Evolutionary conservation across 2,113 vertebrate genomes (phyloP).

Genomic region (Triplophysa dalaica): DNA sequence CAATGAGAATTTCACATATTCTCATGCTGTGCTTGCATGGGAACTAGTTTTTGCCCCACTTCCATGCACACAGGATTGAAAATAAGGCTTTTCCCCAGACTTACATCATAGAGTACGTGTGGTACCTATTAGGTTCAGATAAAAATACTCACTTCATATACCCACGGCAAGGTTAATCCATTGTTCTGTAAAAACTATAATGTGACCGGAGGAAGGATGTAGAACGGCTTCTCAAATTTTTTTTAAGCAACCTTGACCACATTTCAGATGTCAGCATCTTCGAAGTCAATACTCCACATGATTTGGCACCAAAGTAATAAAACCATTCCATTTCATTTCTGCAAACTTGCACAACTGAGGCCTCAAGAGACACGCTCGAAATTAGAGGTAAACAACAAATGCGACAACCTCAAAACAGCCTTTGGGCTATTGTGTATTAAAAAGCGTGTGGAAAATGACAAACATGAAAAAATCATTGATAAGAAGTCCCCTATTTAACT

Average conservation of each 20-base stretch:
- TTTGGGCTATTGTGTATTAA: background rate
- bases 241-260: background rate
- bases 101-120: background rate
- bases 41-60: background rate
- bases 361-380: background rate
- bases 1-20: background rate
- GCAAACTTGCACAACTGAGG: background rate
- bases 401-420: background rate
- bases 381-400: background rate
- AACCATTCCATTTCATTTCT: background rate
- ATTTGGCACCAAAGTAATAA: constrained; percentile 2
- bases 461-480: background rate
- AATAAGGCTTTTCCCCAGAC: background rate
- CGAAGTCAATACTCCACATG: background rate
- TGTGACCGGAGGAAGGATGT: constrained; percentile 3
- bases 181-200: constrained; percentile 16
- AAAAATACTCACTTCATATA: background rate
- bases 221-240: background rate
- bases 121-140: background rate
- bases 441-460: background rate
- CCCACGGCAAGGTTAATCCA: constrained; percentile 4
- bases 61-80: background rate
- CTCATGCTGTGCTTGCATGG: background rate
- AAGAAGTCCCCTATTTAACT: background rate
- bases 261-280: constrained; percentile 35